Percentiles rank a stretch among this genome's conserved stretches.
These are phyloP conservation scores for Origma solitaria DNA, from an alignment of 2,113 vertebrate species.

Conservation along the genomic window DNA sequence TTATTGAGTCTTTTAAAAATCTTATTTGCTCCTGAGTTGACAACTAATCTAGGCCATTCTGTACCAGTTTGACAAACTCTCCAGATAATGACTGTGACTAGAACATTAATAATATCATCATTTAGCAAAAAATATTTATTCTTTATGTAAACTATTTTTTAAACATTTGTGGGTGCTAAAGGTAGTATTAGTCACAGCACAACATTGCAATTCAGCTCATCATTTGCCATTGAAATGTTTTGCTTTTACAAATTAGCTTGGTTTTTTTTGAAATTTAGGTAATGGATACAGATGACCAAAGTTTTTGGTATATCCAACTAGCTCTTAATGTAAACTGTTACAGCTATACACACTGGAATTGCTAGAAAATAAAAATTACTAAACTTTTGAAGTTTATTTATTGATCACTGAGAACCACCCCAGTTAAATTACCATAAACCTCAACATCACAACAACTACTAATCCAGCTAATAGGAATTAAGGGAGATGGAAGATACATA, in stretches of 20 bases:
- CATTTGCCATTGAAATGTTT: neutral
- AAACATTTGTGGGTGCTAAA: neutral
- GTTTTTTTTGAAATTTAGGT: neutral
- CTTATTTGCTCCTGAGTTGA: slow-evolving; percentile 47
- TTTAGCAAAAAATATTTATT: slow-evolving; percentile 14
- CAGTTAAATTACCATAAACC: slow-evolving; percentile 69
- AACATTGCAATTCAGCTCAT: neutral
- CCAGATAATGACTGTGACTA: slow-evolving; percentile 16
- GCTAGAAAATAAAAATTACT: slow-evolving; percentile 48
- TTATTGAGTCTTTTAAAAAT: slow-evolving; percentile 57
- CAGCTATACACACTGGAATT: neutral
- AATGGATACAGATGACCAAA: neutral
- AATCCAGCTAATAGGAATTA: slow-evolving; percentile 72
- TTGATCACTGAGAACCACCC: slow-evolving; percentile 61
- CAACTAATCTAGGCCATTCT: slow-evolving; percentile 51
- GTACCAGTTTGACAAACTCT: slow-evolving; percentile 37
- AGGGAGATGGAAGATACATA: slow-evolving; percentile 67
- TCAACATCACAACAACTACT: slow-evolving; percentile 67
- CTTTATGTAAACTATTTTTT: neutral
- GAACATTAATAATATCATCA: neutral
- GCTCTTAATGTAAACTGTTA: neutral
- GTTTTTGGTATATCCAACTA: neutral
- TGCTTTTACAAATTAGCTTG: neutral
- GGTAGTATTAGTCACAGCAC: neutral
- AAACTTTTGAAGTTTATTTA: slow-evolving; percentile 69